Percentiles rank a stretch among this genome's conserved stretches.
Evolutionary conservation across 2,888 invertebrate genomes (phyloP).

Genomic region (Harpalus rubripes): DNA sequence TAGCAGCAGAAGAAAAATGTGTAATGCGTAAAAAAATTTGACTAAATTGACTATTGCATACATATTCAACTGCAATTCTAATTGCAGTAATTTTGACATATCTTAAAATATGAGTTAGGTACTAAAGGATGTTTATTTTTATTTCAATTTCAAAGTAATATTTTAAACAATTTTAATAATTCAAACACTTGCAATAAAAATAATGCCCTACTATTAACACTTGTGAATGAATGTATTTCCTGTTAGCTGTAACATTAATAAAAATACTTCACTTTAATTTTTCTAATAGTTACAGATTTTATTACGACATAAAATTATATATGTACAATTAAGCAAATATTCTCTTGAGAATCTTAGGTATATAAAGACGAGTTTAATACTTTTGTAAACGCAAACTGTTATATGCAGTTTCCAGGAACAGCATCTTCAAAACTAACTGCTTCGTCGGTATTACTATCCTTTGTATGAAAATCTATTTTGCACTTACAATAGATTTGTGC

Average conservation of each 20-base stretch:
- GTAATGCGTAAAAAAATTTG: too few relatives aligned
- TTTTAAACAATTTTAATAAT: background rate
- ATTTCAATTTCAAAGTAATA: background rate
- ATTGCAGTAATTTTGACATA: too few relatives aligned
- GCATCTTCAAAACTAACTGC: constrained; percentile 2
- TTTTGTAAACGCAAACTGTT: constrained; percentile 32
- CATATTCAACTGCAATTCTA: too few relatives aligned
- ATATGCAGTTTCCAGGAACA: constrained; percentile 11
- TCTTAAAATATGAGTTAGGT: too few relatives aligned
- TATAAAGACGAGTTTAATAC: constrained; percentile 39
- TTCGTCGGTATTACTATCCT: background rate
- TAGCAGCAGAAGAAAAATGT: too few relatives aligned
- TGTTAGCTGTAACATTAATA: background rate
- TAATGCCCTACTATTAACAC: constrained; percentile 1
- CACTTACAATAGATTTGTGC: background rate
- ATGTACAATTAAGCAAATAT: constrained; percentile 47
- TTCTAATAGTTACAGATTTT: constrained; percentile 47
- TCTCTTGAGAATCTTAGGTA: constrained; percentile 27
- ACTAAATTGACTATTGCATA: too few relatives aligned
- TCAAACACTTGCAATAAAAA: background rate
- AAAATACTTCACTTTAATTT: constrained; percentile 23
- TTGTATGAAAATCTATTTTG: background rate
- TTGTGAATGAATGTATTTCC: background rate
- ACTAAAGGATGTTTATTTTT: too few relatives aligned
- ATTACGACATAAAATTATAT: constrained; percentile 39